Percentiles rank a stretch among this genome's conserved stretches.
phyloP scores from a whole-genome alignment of 2,113 vertebrate species.

The Antechinus flavipes region DNA sequence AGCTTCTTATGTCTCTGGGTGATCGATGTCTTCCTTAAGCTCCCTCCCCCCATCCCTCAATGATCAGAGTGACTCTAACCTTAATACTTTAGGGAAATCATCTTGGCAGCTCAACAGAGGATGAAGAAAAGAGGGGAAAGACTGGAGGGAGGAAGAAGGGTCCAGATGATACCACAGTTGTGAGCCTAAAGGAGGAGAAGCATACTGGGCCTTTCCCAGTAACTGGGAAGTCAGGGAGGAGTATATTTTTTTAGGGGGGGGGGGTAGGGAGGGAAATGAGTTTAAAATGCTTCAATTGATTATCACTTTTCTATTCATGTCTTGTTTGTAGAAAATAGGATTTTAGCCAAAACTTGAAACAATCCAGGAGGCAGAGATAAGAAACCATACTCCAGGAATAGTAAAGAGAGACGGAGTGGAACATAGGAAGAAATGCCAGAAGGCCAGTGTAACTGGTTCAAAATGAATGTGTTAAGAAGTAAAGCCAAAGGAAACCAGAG shows the following conservation, averaged over 20 bases:
- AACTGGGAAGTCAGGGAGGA: background rate
- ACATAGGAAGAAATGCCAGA: background rate
- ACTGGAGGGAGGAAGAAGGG: no score
- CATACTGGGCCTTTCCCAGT: background rate
- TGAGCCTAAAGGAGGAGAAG: background rate
- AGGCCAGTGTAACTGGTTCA: background rate
- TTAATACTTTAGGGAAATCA: background rate
- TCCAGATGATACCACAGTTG: background rate
- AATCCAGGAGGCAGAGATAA: background rate
- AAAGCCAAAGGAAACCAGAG: background rate
- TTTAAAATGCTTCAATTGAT: background rate
- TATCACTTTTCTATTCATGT: background rate
- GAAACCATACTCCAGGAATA: no score
- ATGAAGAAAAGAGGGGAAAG: background rate
- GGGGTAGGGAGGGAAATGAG: background rate
- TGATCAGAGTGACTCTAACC: background rate
- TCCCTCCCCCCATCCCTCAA: background rate
- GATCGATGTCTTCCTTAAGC: background rate
- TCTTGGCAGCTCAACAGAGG: background rate
- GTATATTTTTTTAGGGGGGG: no score
- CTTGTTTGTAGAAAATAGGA: background rate
- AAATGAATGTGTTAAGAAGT: no score
- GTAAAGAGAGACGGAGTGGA: background rate
- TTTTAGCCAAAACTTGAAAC: background rate
- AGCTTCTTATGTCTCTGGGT: background rate